A percentile compares a stretch with the other conserved stretches of the same genome.
Conservation (phyloP, 2,797 vertebrate genomes). For the Bovichtus variegatus region DNA sequence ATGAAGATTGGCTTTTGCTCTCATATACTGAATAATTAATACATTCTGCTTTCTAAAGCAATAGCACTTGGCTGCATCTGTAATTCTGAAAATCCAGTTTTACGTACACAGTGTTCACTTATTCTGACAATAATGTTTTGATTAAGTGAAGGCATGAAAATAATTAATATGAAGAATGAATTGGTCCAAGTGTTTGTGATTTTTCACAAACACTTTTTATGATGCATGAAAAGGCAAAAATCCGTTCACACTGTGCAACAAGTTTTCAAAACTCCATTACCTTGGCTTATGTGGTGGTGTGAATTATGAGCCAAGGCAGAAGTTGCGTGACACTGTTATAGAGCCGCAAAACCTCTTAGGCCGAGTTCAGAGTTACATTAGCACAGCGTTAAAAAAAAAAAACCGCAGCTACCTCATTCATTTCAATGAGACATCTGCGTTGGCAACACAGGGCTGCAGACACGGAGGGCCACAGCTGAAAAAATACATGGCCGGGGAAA, state of each 20-base stretch:
- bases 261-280: too few relatives aligned
- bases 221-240: background rate
- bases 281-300: too few relatives aligned
- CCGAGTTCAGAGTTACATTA: background rate
- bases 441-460: background rate
- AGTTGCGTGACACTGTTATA: background rate
- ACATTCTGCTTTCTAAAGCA: slow-evolving; percentile 32
- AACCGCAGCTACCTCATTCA: too few relatives aligned
- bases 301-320: slow-evolving; percentile 13
- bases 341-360: background rate
- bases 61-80: slow-evolving; percentile 8
- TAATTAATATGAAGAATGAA: background rate
- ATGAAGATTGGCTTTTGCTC: slow-evolving; percentile 24
- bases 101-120: background rate
- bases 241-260: too few relatives aligned
- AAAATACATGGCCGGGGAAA: background rate
- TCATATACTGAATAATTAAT: slow-evolving; percentile 29
- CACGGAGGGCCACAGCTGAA: background rate
- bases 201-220: background rate
- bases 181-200: background rate
- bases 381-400: background rate
- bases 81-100: slow-evolving; percentile 20
- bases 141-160: background rate
- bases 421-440: too few relatives aligned
- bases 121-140: background rate